A percentile compares a stretch with the other conserved stretches of the same genome.
Evolutionary conservation across 2,888 invertebrate species (phyloP).

Genomic region (Dysmachus trigonus): DNA sequence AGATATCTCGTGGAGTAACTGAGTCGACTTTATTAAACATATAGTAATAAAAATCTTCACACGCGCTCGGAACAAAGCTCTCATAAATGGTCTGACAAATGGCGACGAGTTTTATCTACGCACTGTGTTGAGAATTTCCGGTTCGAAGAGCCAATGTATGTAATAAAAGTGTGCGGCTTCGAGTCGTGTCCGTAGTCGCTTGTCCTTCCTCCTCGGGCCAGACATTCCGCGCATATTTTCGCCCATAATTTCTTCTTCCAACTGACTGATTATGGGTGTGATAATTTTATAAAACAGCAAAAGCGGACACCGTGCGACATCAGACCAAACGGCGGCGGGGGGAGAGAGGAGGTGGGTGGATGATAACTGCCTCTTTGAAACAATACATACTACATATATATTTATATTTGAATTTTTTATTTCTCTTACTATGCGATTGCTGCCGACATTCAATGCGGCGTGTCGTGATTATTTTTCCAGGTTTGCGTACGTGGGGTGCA

Average conservation of each 20-base stretch:
- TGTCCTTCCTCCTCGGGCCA: not conserved
- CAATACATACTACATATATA: not conserved
- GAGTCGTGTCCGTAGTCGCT: not conserved
- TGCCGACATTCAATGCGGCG: not conserved
- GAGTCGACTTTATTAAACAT: not conserved
- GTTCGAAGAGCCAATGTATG: not conserved
- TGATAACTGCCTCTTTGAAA: not conserved
- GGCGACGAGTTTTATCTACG: not conserved
- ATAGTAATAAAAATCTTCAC: not conserved
- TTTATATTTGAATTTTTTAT: not conserved
- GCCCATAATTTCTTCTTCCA: not conserved
- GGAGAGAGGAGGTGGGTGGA: not conserved
- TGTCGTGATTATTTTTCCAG: not conserved
- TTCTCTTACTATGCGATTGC: not conserved
- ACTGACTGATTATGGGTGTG: not conserved
- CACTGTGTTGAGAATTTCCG: not conserved
- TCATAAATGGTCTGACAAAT: not conserved
- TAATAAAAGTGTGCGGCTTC: not conserved
- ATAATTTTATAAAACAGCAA: not conserved
- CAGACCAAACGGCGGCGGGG: not conserved
- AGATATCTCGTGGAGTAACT: not conserved
- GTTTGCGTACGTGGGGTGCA: not conserved
- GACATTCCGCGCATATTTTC: not conserved
- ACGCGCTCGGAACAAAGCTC: not conserved
- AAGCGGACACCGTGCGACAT: not conserved